phyloP scores from a whole-genome alignment of 2,797 vertebrate genomes.

The Sebastes trivittatus region DNA sequence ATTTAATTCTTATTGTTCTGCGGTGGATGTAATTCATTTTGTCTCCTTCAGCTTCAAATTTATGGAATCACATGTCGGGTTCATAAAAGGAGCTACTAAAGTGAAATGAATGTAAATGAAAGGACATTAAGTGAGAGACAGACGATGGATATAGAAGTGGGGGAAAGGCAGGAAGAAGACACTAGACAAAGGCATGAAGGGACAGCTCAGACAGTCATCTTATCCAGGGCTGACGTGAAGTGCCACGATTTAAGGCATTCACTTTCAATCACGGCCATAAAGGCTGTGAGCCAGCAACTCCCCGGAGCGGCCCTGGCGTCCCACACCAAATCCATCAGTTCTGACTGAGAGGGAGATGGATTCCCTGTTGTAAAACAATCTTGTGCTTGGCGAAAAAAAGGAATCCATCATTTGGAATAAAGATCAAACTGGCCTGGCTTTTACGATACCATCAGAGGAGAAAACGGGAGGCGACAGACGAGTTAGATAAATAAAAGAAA shows the following conservation, averaged over 20 bases:
- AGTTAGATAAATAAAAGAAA: neutral
- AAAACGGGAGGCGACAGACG: neutral
- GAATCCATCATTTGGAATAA: slow-evolving; percentile 23
- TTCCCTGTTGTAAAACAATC: slow-evolving; percentile 28
- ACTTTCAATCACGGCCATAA: slow-evolving; percentile 40
- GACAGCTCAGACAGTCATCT: slow-evolving; percentile 18
- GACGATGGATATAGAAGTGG: neutral
- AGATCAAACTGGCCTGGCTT: neutral
- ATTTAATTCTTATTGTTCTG: slow-evolving; percentile 2
- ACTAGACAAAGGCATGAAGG: slow-evolving; percentile 2
- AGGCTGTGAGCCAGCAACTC: slow-evolving; percentile 33
- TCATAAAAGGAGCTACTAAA: slow-evolving; percentile 11
- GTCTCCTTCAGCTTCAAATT: slow-evolving; percentile 1
- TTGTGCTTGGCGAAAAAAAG: neutral
- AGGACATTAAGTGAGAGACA: neutral
- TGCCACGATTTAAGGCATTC: slow-evolving; percentile 41
- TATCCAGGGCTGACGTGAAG: neutral
- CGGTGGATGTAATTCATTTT: neutral
- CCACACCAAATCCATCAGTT: slow-evolving; percentile 43
- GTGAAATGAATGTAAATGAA: slow-evolving; percentile 6
- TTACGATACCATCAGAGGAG: slow-evolving; percentile 11
- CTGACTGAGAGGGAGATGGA: slow-evolving; percentile 21
- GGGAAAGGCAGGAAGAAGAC: neutral
- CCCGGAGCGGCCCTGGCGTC: slow-evolving; percentile 22
- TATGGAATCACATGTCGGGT: neutral